Conservation (phyloP, 2,113 vertebrate genomes). For the Salvelinus namaycush region DNA sequence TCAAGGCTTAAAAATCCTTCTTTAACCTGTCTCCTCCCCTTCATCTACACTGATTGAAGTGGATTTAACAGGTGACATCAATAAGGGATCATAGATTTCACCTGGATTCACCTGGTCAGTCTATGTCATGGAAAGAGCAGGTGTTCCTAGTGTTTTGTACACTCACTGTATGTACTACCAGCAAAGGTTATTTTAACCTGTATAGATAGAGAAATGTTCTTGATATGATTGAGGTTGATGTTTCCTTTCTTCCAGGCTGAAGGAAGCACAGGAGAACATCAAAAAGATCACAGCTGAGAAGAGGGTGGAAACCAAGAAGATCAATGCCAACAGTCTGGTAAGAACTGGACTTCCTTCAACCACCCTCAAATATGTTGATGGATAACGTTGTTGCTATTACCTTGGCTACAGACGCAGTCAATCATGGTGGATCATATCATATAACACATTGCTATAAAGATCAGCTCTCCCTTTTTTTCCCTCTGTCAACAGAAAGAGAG, state of each 20-base stretch:
- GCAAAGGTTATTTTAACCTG: no score
- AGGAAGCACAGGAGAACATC: slow-evolving; percentile 89
- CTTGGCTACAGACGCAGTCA: background rate
- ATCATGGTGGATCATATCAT: background rate
- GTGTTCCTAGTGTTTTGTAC: no score
- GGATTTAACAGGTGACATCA: no score
- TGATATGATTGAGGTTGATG: no score
- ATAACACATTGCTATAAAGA: no score
- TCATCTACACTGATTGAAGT: no score
- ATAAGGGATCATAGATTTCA: no score
- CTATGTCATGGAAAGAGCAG: no score
- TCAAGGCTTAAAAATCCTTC: no score
- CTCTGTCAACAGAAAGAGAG: slow-evolving; percentile 88
- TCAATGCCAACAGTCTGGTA: slow-evolving; percentile 95
- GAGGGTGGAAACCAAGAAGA: slow-evolving; percentile 95
- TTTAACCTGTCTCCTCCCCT: no score
- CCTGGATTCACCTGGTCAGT: no score
- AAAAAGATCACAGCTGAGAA: slow-evolving; percentile 94
- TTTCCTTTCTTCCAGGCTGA: slow-evolving; percentile 77
- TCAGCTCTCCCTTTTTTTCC: slow-evolving; percentile 8
- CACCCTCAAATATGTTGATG: background rate
- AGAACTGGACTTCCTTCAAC: slow-evolving; percentile 34
- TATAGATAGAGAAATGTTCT: background rate
- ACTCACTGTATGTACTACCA: no score
- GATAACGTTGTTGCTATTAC: background rate